phyloP scores from a whole-genome alignment of 1,140 invertebrate species.

The Tetragonula clypearis region DNA sequence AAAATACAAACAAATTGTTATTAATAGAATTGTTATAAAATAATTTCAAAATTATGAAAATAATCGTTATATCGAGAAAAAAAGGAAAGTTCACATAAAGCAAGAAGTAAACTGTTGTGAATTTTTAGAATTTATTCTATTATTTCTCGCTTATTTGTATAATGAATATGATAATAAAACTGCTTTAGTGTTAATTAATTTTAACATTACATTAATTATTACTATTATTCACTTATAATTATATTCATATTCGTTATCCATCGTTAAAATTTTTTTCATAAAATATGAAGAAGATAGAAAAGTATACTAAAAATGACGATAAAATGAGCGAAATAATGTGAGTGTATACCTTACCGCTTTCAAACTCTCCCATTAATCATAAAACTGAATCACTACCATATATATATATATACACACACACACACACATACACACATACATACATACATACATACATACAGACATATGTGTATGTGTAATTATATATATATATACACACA shows the following conservation, averaged over 20 bases:
- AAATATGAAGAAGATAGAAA: not conserved
- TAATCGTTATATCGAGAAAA: not conserved
- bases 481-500: not conserved
- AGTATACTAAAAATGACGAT: not conserved
- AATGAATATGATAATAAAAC: not conserved
- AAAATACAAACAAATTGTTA: not conserved
- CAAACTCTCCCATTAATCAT: not conserved
- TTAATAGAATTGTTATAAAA: not conserved
- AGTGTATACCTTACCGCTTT: not conserved
- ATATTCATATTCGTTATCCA: not conserved
- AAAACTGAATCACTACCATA: not conserved
- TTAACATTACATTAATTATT: no score
- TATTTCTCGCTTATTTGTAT: not conserved
- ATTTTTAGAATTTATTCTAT: not conserved
- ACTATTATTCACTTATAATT: not conserved
- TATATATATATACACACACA: not conserved
- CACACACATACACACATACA: not conserved
- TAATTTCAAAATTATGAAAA: no score
- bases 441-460: not conserved
- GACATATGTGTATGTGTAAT: no score
- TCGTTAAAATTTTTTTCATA: not conserved
- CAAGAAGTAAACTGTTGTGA: not conserved
- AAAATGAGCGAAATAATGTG: not conserved
- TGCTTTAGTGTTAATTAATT: no score
- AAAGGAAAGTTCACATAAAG: not conserved